Percentiles rank a stretch among this genome's conserved stretches.
Conservation (phyloP, 2,888 invertebrate genomes). For the Epinotia ramella region DNA sequence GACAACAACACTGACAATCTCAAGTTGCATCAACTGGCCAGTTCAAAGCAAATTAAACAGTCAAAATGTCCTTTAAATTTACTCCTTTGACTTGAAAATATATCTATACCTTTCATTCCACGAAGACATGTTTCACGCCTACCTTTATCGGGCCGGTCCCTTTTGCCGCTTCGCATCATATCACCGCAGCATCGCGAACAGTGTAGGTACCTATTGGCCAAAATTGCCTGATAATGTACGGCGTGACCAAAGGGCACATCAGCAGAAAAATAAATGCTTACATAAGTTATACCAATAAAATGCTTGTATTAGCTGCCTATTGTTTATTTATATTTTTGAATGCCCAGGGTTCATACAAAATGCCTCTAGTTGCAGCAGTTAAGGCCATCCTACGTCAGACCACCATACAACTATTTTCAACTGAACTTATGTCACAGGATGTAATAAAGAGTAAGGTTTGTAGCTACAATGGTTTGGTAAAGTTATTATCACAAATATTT, state of each 20-base stretch:
- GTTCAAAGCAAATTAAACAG: slow-evolving; percentile 14
- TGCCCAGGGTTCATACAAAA: neutral
- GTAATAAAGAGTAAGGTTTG: too few species aligned
- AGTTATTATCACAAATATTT: neutral
- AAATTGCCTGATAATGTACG: slow-evolving; percentile 85
- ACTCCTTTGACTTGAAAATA: too few species aligned
- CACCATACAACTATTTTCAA: neutral
- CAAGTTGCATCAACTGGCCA: slow-evolving; percentile 44
- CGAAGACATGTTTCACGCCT: too few species aligned
- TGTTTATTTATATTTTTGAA: neutral
- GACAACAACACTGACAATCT: too few species aligned
- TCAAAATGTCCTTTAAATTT: too few species aligned
- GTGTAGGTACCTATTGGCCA: slow-evolving; percentile 51
- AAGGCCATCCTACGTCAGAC: neutral
- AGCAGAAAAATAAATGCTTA: slow-evolving; percentile 44
- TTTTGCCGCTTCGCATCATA: too few species aligned
- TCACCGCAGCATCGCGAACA: too few species aligned
- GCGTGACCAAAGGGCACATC: slow-evolving; percentile 85
- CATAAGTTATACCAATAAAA: neutral
- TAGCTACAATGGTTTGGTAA: neutral
- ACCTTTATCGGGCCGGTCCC: too few species aligned
- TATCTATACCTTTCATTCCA: too few species aligned
- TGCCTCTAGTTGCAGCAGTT: neutral
- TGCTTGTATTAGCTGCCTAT: neutral
- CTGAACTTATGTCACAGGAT: neutral